phyloP scores from a whole-genome alignment of 2,888 invertebrate species.

The Corythucha ciliata region DNA sequence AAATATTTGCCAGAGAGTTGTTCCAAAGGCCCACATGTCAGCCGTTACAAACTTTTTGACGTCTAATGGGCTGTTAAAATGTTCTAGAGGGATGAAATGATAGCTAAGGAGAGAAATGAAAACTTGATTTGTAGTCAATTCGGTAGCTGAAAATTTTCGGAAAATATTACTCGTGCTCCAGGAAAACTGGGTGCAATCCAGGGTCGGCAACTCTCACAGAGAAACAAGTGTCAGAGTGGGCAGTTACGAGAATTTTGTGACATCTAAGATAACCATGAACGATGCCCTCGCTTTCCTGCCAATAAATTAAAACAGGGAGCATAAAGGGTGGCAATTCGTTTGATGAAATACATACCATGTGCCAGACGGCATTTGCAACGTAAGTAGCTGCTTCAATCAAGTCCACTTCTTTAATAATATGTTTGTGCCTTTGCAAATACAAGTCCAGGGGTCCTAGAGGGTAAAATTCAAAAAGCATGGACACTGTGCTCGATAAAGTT shows the following conservation, averaged over 20 bases:
- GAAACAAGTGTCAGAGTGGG: conserved; percentile 58
- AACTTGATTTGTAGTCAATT: neutral
- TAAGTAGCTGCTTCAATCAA: conserved; percentile 73
- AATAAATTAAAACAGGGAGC: conserved; percentile 24
- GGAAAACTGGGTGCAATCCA: conserved; percentile 56
- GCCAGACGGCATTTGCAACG: conserved; percentile 75
- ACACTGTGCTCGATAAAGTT: conserved; percentile 64
- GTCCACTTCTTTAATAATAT: conserved; percentile 47
- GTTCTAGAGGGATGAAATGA: conserved; percentile 85
- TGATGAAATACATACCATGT: no score
- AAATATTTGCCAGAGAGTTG: conserved; percentile 88
- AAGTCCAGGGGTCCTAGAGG: conserved; percentile 67
- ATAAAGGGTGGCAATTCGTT: no score
- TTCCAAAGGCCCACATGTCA: conserved; percentile 87
- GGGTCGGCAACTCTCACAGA: conserved; percentile 76
- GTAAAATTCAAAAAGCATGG: conserved; percentile 72
- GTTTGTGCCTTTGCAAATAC: conserved; percentile 49
- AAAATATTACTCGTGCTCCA: conserved; percentile 52
- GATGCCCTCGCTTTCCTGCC: conserved; percentile 63
- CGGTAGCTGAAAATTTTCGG: neutral
- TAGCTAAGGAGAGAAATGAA: conserved; percentile 47
- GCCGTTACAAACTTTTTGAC: conserved; percentile 60
- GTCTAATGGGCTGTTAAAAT: conserved; percentile 55
- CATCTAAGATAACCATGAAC: conserved; percentile 81
- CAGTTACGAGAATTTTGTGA: conserved; percentile 67